phyloP scores from a whole-genome alignment of 2,888 invertebrate genomes.

The Hedya salicella region DNA sequence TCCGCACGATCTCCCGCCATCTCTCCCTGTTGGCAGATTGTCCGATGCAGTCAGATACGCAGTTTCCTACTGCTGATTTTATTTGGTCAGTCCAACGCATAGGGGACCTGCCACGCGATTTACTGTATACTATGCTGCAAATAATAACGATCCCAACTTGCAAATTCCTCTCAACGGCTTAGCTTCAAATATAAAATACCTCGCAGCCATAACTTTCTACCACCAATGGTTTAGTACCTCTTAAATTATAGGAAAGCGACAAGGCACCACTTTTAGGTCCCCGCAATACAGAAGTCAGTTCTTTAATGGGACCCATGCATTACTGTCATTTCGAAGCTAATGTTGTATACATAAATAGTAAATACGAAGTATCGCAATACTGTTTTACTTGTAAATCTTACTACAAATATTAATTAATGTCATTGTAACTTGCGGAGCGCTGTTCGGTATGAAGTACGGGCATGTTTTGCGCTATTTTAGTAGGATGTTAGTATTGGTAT shows the following conservation, averaged over 20 bases:
- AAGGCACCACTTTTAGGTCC: constrained; percentile 15
- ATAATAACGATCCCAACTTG: background rate
- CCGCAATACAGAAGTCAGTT: constrained; percentile 22
- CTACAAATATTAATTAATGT: constrained; percentile 34
- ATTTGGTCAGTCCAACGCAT: too few species aligned
- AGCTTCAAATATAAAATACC: constrained; percentile 14
- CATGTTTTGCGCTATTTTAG: background rate
- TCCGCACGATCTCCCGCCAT: too few species aligned
- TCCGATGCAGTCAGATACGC: too few species aligned
- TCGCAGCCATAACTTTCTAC: constrained; percentile 6
- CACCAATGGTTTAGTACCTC: constrained; percentile 15
- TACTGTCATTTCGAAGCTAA: constrained; percentile 22
- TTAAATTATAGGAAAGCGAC: constrained; percentile 24
- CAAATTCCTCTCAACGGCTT: constrained; percentile 14
- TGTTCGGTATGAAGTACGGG: constrained; percentile 1
- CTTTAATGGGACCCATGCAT: constrained; percentile 31
- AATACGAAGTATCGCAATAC: constrained; percentile 20
- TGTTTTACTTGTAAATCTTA: constrained; percentile 32
- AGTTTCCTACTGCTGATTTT: too few species aligned
- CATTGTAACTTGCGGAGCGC: constrained; percentile 28
- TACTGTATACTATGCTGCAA: background rate
- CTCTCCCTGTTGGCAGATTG: too few species aligned
- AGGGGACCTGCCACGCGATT: too few species aligned
- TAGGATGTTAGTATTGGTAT: background rate
- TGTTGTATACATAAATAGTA: constrained; percentile 13